A percentile compares a stretch with the other conserved stretches of the same genome.
phyloP scores from a whole-genome alignment of 2,113 vertebrate genomes.

The Tetraodon nigroviridis region DNA sequence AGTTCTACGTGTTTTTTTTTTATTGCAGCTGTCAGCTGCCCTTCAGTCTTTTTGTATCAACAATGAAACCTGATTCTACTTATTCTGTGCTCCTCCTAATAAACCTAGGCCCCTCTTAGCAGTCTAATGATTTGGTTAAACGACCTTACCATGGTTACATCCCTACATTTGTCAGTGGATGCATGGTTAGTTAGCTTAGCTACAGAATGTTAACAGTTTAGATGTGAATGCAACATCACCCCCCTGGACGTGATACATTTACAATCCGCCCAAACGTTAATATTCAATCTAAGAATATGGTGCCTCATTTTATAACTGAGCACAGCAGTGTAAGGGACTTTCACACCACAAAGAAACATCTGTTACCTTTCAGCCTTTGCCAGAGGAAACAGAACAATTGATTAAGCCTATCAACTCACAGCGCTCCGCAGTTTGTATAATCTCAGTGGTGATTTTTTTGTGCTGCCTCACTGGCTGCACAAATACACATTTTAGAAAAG shows the following conservation, averaged over 20 bases:
- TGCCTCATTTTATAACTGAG: no score
- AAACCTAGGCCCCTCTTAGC: neutral
- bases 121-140: neutral
- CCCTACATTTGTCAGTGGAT: neutral
- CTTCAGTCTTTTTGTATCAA: neutral
- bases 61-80: neutral
- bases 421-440: no score
- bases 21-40: neutral
- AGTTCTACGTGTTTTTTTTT: no score
- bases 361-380: conserved; percentile 28
- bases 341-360: no score
- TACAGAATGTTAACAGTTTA: neutral
- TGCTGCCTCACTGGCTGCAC: neutral
- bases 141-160: neutral
- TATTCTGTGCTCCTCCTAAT: neutral
- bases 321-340: no score
- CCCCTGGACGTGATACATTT: no score
- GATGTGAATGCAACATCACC: no score
- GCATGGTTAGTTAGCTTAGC: neutral
- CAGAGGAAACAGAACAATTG: conserved; percentile 10
- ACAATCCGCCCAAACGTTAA: no score
- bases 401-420: no score
- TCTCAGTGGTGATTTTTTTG: no score
- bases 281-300: no score
- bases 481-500: neutral